phyloP scores from a whole-genome alignment of 1,140 invertebrate species.

The Drosophila kurseongensis region DNA sequence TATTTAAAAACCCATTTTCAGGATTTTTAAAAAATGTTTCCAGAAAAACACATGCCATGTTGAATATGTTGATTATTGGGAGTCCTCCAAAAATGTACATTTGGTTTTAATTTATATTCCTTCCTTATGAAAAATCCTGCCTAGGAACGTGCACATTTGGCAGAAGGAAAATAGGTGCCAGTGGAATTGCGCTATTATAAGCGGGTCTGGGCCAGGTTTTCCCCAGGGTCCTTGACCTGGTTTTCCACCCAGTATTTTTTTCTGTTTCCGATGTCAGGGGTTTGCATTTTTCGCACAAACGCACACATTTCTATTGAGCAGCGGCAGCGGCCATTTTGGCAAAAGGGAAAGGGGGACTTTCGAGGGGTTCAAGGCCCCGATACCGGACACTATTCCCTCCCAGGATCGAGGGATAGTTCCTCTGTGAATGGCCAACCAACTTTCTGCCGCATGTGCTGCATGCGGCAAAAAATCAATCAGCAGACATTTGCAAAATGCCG shows the following conservation, averaged over 20 bases:
- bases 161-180: not conserved
- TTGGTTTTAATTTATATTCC: not conserved
- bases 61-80: not conserved
- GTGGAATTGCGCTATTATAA: not conserved
- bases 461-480: constrained; percentile 73
- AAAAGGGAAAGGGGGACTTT: constrained; percentile 24
- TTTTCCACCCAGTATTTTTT: constrained; percentile 1
- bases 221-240: constrained; percentile 38
- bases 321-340: constrained; percentile 75
- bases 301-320: constrained; percentile 37
- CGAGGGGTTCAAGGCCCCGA: not conserved
- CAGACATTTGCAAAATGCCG: constrained; percentile 78
- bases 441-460: constrained; percentile 31
- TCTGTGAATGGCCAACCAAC: not conserved
- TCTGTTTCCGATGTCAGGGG: constrained; percentile 10
- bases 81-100: not conserved
- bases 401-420: not conserved
- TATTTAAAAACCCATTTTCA: too few relatives aligned
- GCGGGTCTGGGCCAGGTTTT: constrained; percentile 4
- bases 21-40: too few relatives aligned
- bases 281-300: constrained; percentile 22
- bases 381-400: not conserved
- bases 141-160: not conserved
- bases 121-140: not conserved
- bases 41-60: too few relatives aligned